Percentiles rank a stretch among this genome's conserved stretches.
These are phyloP conservation scores for Tringa solitaria DNA, from an alignment of 2,113 vertebrate genomes.

Conservation along the genomic window DNA sequence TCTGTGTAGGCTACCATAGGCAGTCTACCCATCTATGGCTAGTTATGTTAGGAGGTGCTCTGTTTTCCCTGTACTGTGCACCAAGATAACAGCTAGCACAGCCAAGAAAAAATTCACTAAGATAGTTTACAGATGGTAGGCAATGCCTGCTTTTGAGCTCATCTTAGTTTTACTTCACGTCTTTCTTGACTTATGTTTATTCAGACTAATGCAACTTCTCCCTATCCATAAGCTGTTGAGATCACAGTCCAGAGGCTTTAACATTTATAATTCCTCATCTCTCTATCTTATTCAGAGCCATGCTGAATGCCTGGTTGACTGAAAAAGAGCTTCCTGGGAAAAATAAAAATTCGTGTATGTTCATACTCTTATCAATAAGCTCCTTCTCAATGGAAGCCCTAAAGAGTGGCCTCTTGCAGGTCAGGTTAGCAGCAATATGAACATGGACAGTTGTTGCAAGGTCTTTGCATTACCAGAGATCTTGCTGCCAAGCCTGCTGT, in stretches of 20 bases:
- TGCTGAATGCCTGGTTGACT: not conserved
- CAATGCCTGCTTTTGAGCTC: not conserved
- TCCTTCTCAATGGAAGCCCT: not conserved
- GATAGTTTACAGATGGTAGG: not conserved
- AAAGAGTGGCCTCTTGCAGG: not conserved
- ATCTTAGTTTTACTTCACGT: not conserved
- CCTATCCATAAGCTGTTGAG: not conserved
- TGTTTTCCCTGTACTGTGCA: not conserved
- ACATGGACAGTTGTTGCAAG: not conserved
- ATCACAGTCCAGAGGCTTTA: not conserved
- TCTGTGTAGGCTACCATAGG: not conserved
- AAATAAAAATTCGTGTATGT: not conserved
- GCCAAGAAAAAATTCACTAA: not conserved
- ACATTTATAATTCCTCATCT: not conserved
- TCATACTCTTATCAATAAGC: not conserved
- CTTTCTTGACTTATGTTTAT: not conserved
- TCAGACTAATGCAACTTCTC: not conserved
- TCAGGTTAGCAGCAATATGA: not conserved
- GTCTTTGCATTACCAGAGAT: not conserved
- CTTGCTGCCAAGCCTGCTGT: not conserved
- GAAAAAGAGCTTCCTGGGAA: not conserved
- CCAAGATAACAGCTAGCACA: not conserved
- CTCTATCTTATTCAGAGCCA: not conserved
- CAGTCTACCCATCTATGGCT: not conserved
- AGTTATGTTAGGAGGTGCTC: not conserved